Conservation (phyloP, 2,797 vertebrate genomes). For the Poeciliopsis presidionis region DNA sequence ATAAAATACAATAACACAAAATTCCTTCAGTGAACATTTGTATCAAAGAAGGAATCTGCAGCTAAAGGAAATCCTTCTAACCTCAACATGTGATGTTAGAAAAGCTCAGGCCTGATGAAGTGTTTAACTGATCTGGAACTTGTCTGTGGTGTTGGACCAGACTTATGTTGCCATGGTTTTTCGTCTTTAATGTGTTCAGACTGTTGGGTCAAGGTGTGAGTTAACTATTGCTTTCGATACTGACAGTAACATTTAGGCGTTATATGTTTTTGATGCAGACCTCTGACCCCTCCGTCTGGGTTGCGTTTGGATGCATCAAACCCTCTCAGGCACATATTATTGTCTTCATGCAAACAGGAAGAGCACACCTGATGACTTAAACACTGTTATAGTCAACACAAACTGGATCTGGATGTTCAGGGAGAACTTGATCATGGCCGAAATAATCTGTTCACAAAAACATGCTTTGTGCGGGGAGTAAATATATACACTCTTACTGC, state of each 20-base stretch:
- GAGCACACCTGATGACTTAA: not conserved
- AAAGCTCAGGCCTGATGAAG: too few relatives aligned
- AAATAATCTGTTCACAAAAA: not conserved
- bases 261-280: not conserved
- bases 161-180: not conserved
- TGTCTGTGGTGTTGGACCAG: too few relatives aligned
- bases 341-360: not conserved
- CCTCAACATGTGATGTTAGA: too few relatives aligned
- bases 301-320: not conserved
- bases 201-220: not conserved
- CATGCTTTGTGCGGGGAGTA: not conserved
- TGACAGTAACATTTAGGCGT: not conserved
- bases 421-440: not conserved
- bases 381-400: constrained; percentile 14
- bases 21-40: too few relatives aligned
- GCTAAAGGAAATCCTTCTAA: too few relatives aligned
- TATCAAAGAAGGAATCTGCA: too few relatives aligned
- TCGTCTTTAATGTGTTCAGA: not conserved
- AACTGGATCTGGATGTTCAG: constrained; percentile 3
- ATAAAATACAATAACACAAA: too few relatives aligned
- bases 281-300: not conserved
- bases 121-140: too few relatives aligned
- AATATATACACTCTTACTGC: not conserved
- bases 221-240: not conserved
- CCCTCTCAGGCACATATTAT: not conserved